Evolutionary conservation across 1,140 invertebrate species (phyloP).

Genomic region (Caerostris darwini): DNA sequence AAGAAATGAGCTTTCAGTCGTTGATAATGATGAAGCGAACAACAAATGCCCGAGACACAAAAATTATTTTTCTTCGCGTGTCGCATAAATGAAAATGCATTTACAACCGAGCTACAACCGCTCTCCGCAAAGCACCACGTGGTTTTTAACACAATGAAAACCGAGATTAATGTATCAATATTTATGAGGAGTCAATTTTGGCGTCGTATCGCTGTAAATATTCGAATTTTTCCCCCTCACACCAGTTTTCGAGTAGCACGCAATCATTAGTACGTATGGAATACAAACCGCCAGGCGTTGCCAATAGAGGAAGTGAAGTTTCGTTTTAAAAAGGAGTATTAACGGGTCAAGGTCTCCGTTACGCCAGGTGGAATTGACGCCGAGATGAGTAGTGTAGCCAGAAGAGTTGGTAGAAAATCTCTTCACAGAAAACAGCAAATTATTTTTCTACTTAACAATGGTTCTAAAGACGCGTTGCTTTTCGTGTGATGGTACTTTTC

Average conservation of each 20-base stretch:
- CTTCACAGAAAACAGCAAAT: slow-evolving; percentile 14
- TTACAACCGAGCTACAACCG: slow-evolving; percentile 2
- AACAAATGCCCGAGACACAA: background rate
- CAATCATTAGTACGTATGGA: slow-evolving; percentile 29
- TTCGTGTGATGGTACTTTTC: background rate
- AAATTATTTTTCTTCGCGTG: slow-evolving; percentile 3
- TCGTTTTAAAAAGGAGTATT: slow-evolving; percentile 30
- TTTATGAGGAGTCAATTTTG: slow-evolving; percentile 60
- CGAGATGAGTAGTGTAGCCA: slow-evolving; percentile 7
- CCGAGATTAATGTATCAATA: slow-evolving; percentile 58
- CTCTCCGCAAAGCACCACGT: background rate
- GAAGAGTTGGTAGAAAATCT: slow-evolving; percentile 6
- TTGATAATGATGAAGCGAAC: slow-evolving; percentile 1
- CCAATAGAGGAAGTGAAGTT: slow-evolving; percentile 21
- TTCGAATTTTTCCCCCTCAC: slow-evolving; percentile 16
- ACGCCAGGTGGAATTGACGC: slow-evolving; percentile 34
- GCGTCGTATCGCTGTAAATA: slow-evolving; percentile 33
- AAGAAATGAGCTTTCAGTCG: background rate
- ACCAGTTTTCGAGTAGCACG: background rate
- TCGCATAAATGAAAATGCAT: slow-evolving; percentile 19
- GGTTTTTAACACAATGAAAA: slow-evolving; percentile 40
- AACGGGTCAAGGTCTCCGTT: slow-evolving; percentile 56
- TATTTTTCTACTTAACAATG: background rate
- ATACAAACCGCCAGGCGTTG: slow-evolving; percentile 30
- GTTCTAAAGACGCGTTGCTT: slow-evolving; percentile 1